phyloP scores from a whole-genome alignment of 2,113 vertebrate genomes.

The Marmota monax region DNA sequence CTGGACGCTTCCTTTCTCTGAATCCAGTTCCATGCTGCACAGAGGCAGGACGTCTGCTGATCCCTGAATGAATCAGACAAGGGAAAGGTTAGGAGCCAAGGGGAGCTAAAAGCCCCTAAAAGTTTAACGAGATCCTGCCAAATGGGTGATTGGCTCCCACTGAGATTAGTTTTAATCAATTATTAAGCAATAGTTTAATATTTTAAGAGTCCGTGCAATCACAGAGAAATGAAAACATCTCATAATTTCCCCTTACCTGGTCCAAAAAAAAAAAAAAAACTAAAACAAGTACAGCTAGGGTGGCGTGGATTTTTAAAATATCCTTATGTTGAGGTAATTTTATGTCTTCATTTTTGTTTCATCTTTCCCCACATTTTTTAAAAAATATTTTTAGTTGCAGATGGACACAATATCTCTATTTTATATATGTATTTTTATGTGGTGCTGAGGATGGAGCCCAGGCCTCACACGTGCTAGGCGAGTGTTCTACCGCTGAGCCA shows the following conservation, averaged over 20 bases:
- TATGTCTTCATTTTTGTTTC: neutral
- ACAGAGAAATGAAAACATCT: slow-evolving; percentile 63
- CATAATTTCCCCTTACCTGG: neutral
- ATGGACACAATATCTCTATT: too few species aligned
- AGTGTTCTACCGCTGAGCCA: too few species aligned
- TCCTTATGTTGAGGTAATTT: neutral
- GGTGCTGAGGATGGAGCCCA: too few species aligned
- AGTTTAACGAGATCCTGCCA: slow-evolving; percentile 54
- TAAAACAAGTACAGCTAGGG: neutral
- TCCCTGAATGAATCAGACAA: slow-evolving; percentile 25
- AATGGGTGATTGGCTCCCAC: slow-evolving; percentile 52
- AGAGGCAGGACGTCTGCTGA: neutral
- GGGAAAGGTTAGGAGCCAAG: neutral
- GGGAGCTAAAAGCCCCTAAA: slow-evolving; percentile 63
- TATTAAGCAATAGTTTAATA: slow-evolving; percentile 77
- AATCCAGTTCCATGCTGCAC: neutral
- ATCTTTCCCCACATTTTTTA: too few species aligned
- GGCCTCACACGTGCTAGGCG: too few species aligned
- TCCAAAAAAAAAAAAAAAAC: neutral
- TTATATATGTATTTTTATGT: too few species aligned
- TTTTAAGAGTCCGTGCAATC: slow-evolving; percentile 74
- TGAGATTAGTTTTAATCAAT: slow-evolving; percentile 72
- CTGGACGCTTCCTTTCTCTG: neutral
- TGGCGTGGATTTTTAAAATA: neutral
- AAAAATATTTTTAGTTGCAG: too few species aligned